These are phyloP conservation scores for Mesoclemmys tuberculata DNA, from an alignment of 2,113 vertebrate species.

Conservation along the genomic window DNA sequence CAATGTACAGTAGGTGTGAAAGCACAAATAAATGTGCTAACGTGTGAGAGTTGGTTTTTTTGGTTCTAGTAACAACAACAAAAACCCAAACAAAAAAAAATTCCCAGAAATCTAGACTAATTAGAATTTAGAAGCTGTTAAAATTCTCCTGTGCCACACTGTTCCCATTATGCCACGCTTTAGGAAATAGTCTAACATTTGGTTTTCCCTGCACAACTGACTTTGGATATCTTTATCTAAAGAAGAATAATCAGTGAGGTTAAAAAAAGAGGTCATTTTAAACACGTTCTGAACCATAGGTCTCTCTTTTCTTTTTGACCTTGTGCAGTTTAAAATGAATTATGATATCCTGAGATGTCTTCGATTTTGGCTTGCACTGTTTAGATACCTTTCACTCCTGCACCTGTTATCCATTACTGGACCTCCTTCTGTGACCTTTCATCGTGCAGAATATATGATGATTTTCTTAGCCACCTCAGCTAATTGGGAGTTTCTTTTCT, in stretches of 20 bases:
- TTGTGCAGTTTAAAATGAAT: conserved; percentile 63
- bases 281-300: conserved; percentile 20
- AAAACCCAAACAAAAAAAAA: no score
- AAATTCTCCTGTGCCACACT: background rate
- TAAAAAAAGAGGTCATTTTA: background rate
- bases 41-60: background rate
- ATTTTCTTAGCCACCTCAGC: conserved; percentile 80
- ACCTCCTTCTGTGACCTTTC: conserved; percentile 89
- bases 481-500: conserved; percentile 85
- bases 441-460: conserved; percentile 90
- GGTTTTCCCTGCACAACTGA: background rate
- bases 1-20: background rate
- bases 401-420: conserved; percentile 91
- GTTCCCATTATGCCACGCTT: background rate
- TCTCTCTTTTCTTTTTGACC: conserved; percentile 66
- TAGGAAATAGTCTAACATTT: background rate
- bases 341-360: conserved; percentile 58
- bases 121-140: background rate
- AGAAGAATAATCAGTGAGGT: background rate
- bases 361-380: conserved; percentile 78
- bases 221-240: background rate
- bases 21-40: background rate
- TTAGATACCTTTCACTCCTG: conserved; percentile 80
- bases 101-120: background rate
- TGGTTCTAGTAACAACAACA: background rate